phyloP scores from a whole-genome alignment of 2,797 vertebrate species.

The Tympanoctomys barrerae region DNA sequence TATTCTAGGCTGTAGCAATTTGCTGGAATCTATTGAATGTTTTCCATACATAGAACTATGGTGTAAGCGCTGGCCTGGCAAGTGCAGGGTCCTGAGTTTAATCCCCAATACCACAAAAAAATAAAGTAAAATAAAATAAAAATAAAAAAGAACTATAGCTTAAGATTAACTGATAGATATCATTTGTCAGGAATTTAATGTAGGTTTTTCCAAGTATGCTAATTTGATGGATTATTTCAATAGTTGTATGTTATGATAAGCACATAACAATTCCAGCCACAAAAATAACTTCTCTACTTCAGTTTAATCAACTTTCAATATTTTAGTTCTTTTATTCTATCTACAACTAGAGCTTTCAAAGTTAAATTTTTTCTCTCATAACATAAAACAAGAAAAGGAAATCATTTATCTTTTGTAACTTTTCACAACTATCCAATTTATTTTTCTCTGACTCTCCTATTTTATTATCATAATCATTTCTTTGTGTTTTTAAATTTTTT shows the following conservation, averaged over 20 bases:
- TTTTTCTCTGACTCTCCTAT: background rate
- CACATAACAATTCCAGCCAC: background rate
- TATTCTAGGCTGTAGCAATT: background rate
- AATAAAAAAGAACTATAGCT: too few relatives aligned
- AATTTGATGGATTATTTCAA: background rate
- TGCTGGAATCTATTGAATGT: background rate
- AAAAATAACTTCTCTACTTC: background rate
- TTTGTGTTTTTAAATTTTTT: too few relatives aligned
- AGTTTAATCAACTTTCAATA: background rate
- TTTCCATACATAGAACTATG: background rate
- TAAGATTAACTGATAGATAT: background rate
- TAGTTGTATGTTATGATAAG: background rate
- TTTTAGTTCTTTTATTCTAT: background rate
- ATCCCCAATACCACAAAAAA: too few relatives aligned
- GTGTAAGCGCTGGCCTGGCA: too few relatives aligned
- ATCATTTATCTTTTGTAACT: background rate
- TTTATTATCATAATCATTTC: background rate
- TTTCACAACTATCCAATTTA: background rate
- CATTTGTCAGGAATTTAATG: background rate
- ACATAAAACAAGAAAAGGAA: background rate
- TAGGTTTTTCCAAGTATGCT: background rate
- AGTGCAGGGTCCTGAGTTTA: too few relatives aligned
- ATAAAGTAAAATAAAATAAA: too few relatives aligned
- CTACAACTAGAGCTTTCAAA: background rate
- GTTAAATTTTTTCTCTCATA: slow-evolving; percentile 7